phyloP scores from a whole-genome alignment of 2,113 vertebrate genomes.

The Synodontis membranacea region DNA sequence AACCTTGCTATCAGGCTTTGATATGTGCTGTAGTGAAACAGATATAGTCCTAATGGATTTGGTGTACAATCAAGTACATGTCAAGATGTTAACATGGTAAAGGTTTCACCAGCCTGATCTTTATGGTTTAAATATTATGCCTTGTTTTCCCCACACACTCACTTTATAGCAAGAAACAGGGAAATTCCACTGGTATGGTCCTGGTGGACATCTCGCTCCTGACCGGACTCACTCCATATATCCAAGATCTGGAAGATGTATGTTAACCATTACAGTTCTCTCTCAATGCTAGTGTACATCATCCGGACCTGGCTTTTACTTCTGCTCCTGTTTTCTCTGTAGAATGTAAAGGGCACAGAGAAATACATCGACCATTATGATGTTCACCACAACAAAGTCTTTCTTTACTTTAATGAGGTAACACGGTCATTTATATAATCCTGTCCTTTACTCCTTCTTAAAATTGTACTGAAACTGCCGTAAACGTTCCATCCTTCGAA shows the following conservation, averaged over 20 bases:
- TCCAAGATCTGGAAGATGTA: conserved; percentile 69
- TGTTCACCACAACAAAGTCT: conserved; percentile 65
- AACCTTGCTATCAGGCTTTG: no score
- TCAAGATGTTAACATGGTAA: no score
- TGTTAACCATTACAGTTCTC: not conserved
- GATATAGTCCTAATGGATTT: not conserved
- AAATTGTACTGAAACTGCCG: not conserved
- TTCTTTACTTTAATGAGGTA: conserved; percentile 72
- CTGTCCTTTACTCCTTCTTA: not conserved
- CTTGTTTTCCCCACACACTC: not conserved
- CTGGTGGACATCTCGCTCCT: conserved; percentile 73
- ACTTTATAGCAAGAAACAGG: conserved; percentile 36
- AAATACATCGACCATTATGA: conserved; percentile 71
- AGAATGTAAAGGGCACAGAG: conserved; percentile 68
- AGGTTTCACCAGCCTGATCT: no score
- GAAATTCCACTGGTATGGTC: conserved; percentile 67
- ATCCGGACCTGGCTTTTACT: not conserved
- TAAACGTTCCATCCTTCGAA: not conserved
- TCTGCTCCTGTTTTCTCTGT: conserved; percentile 3
- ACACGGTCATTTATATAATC: not conserved
- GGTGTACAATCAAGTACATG: not conserved
- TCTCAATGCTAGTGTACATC: not conserved
- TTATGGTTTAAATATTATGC: not conserved
- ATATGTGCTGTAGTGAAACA: not conserved
- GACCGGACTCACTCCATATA: conserved; percentile 70